These are phyloP conservation scores for Salvelinus namaycush DNA, from an alignment of 2,113 vertebrate species.

Conservation along the genomic window DNA sequence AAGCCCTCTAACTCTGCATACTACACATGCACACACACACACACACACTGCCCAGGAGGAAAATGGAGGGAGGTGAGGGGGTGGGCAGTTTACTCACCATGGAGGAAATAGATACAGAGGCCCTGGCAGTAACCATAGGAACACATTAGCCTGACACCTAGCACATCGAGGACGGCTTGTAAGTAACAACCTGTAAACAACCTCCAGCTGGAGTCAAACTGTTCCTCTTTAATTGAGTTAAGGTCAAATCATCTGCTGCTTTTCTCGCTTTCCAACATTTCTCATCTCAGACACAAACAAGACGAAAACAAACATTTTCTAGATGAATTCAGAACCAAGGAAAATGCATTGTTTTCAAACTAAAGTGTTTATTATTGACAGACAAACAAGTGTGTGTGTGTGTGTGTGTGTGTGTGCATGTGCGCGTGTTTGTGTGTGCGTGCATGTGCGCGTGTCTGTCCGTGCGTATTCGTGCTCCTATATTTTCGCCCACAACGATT, in stretches of 20 bases:
- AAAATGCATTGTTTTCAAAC: neutral
- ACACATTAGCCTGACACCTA: slow-evolving; percentile 36
- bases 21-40: no score
- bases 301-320: neutral
- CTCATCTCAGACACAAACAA: slow-evolving; percentile 6
- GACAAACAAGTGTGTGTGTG: slow-evolving; percentile 20
- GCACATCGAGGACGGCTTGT: neutral
- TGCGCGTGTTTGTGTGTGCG: neutral
- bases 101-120: slow-evolving; percentile 44
- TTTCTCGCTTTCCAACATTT: neutral
- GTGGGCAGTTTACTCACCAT: slow-evolving; percentile 21
- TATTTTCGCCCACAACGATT: no score
- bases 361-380: neutral
- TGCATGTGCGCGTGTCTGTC: neutral
- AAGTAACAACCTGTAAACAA: slow-evolving; percentile 43
- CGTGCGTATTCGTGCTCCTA: no score
- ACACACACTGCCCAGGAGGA: neutral
- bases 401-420: neutral
- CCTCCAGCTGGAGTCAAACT: slow-evolving; percentile 33
- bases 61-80: slow-evolving; percentile 33
- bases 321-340: slow-evolving; percentile 8
- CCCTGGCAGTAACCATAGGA: slow-evolving; percentile 59
- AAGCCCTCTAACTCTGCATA: neutral
- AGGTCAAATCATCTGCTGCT: neutral
- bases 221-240: slow-evolving; percentile 27